Conservation (phyloP, 2,888 invertebrate species). For the Escarpia spicata region DNA sequence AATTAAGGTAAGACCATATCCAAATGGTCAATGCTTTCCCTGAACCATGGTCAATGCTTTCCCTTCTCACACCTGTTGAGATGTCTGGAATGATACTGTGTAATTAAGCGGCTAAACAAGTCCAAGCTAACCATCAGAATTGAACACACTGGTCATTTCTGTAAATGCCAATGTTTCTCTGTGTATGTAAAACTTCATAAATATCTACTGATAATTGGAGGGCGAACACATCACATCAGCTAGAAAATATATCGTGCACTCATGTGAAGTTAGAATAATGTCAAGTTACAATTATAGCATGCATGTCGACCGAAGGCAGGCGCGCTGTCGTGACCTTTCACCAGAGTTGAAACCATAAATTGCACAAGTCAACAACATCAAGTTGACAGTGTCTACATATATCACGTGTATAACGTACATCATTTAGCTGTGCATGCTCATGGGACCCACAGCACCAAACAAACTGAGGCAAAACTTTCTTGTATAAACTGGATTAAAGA, state of each 20-base stretch:
- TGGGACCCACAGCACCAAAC: neutral
- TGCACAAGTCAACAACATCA: neutral
- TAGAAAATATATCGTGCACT: no score
- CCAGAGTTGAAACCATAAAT: neutral
- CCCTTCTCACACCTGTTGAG: neutral
- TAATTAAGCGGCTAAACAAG: neutral
- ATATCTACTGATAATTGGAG: neutral
- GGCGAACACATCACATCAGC: no score
- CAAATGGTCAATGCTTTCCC: neutral
- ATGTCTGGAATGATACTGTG: neutral
- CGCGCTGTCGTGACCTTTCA: neutral
- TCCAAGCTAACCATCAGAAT: neutral
- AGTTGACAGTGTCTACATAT: no score
- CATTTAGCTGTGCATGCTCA: neutral
- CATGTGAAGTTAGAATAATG: no score
- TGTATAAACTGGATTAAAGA: neutral
- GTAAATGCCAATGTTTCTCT: neutral
- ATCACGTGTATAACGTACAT: no score
- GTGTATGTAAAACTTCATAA: neutral
- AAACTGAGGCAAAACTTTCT: neutral
- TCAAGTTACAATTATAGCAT: no score
- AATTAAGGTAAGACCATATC: neutral
- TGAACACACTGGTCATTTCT: neutral
- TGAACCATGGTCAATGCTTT: neutral
- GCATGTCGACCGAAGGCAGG: neutral